phyloP scores from a whole-genome alignment of 2,888 invertebrate species.

The Chrysolina americana region DNA sequence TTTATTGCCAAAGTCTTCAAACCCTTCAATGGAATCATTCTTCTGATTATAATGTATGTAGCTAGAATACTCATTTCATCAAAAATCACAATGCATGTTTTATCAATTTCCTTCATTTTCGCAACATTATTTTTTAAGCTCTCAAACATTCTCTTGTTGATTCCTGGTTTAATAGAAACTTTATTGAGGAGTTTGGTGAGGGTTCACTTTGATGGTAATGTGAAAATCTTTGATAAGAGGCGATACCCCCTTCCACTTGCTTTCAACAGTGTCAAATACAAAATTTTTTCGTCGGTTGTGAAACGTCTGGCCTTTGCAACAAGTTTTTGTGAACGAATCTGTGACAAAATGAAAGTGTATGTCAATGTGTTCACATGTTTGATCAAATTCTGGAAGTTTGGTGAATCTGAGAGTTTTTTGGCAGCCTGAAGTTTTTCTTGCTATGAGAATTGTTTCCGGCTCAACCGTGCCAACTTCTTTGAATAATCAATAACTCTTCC shows the following conservation, averaged over 20 bases:
- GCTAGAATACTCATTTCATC: conserved; percentile 30
- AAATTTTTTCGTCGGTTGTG: conserved; percentile 26
- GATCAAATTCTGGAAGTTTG: conserved; percentile 6
- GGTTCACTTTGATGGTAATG: conserved; percentile 19
- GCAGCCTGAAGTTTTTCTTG: conserved; percentile 2
- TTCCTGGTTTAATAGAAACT: conserved; percentile 4
- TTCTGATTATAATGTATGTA: conserved; percentile 18
- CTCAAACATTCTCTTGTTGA: conserved; percentile 1
- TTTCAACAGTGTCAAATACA: conserved; percentile 17
- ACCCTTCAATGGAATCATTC: conserved; percentile 17
- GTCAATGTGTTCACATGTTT: conserved; percentile 23
- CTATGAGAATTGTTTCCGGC: neutral
- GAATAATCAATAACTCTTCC: neutral
- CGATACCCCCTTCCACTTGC: conserved; percentile 22
- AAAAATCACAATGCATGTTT: conserved; percentile 25
- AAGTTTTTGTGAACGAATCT: conserved; percentile 28
- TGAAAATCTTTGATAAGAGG: conserved; percentile 18
- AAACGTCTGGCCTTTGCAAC: conserved; percentile 7
- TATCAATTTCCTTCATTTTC: conserved; percentile 7
- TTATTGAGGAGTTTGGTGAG: conserved; percentile 18
- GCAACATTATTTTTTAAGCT: neutral
- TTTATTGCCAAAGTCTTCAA: conserved; percentile 8
- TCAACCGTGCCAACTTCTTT: conserved; percentile 2
- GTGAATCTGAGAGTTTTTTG: conserved; percentile 26
- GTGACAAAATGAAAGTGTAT: conserved; percentile 25